Conservation (phyloP, 1,140 invertebrate species). For the honey bee (Apis mellifera) region DNA sequence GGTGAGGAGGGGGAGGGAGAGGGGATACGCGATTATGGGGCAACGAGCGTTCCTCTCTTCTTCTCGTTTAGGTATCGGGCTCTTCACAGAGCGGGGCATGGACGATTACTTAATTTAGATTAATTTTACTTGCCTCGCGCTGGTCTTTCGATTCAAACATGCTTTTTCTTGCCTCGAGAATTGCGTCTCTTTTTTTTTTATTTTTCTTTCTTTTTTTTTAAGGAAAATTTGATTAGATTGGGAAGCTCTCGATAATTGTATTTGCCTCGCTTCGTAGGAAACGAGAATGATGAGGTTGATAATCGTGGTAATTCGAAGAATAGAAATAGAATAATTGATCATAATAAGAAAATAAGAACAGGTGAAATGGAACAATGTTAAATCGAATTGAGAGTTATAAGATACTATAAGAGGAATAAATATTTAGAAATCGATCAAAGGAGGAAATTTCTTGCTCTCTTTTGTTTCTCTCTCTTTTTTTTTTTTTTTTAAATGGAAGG, state of each 20-base stretch:
- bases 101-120: slow-evolving; percentile 61
- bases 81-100: slow-evolving; percentile 32
- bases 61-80: slow-evolving; percentile 11
- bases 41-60: background rate
- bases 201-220: no score
- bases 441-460: background rate
- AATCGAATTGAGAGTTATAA: no score
- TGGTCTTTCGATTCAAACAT: background rate
- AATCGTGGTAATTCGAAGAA: no score
- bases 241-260: background rate
- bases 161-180: no score
- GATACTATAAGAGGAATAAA: no score
- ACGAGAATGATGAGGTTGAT: no score
- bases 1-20: no score
- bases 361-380: no score
- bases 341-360: background rate
- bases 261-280: background rate
- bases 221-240: background rate
- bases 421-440: no score
- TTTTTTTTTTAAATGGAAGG: background rate
- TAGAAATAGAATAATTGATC: no score
- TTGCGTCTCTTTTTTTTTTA: no score
- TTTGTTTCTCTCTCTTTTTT: background rate
- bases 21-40: background rate
- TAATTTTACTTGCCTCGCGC: slow-evolving; percentile 53